Base-by-base conservation (phyloP, 2,888 invertebrate genomes). In the Prenolepis imparis region DNA sequence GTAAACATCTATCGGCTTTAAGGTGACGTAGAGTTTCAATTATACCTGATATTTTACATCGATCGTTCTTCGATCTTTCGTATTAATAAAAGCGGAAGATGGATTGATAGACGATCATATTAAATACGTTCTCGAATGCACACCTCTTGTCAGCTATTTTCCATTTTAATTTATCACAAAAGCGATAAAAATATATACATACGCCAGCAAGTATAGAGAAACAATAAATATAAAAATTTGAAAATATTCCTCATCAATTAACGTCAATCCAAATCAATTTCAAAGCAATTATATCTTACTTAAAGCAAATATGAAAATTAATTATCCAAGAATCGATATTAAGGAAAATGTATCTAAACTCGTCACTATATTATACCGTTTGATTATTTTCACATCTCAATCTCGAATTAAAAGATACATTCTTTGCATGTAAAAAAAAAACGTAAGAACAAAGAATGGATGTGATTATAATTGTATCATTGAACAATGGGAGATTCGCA, bases 171-270 rank as follows among this genome's bases (percentile, higher is more conserved):
- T 24, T 24, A 15, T 44, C 36, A 9, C n/a, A n/a, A n/a, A n/a
- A 12, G 1, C 11, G 15, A 12, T 12, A 41, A 61, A 21, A 21
- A 28, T 61, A 48, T 21, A 18, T 15, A 15, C 21, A 21, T 24
- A 72, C 8, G 11, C 24, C 18, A 55, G 15, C 3, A 24, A 55
- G 24, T 66, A 18, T 15, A 39, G 44, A 63, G 44, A 48, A 15
- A 48, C 18, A 15, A 68, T 64, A 82, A 78, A 84, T 81, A 74
- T 73, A 57, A 87, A 87, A 84, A 84, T 78, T 82, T 70, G 52
- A 77, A 36, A 55, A 36, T 21, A 4, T 41, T 59, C 2, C 9
- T 61, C 32, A 18, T 63, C 28, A 28, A 28, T 28, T 28, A 28
- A 28, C 28, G 28, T 28, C 28, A 28, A 2, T 28, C 3, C 28